Evolutionary conservation across 1,140 invertebrate genomes (phyloP).

Genomic region (Nebria ingens): DNA sequence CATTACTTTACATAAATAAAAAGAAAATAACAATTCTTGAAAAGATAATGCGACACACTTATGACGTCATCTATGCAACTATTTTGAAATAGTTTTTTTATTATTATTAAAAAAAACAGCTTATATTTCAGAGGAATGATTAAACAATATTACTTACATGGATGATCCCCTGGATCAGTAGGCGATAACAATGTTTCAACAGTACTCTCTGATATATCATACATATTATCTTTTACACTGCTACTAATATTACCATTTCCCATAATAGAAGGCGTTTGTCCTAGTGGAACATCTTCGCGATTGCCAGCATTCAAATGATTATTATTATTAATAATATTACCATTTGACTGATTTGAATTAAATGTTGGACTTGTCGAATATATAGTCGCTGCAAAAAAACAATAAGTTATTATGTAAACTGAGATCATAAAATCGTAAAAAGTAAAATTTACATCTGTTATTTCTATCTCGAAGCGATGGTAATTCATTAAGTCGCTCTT

Average conservation of each 20-base stretch:
- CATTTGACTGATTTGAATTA: conserved; percentile 31
- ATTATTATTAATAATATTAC: conserved; percentile 10
- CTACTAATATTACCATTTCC: background rate
- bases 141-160: conserved; percentile 34
- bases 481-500: conserved; percentile 72
- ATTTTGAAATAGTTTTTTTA: too few species aligned
- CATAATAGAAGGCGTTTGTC: conserved; percentile 29
- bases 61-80: too few species aligned
- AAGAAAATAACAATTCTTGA: too few species aligned
- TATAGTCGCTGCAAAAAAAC: conserved; percentile 31
- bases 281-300: conserved; percentile 12
- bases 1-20: too few species aligned
- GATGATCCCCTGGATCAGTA: conserved; percentile 34
- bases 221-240: background rate
- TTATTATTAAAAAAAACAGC: too few species aligned
- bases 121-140: too few species aligned
- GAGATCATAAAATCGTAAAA: background rate
- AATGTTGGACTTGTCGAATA: conserved; percentile 43
- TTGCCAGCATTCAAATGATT: conserved; percentile 16
- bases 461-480: conserved; percentile 42
- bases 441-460: conserved; percentile 30
- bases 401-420: conserved; percentile 6
- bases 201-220: conserved; percentile 26
- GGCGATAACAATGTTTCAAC: conserved; percentile 38
- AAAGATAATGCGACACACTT: too few species aligned